Base-by-base conservation (phyloP, 2,888 invertebrate species). In the Clanis bilineata region DNA sequence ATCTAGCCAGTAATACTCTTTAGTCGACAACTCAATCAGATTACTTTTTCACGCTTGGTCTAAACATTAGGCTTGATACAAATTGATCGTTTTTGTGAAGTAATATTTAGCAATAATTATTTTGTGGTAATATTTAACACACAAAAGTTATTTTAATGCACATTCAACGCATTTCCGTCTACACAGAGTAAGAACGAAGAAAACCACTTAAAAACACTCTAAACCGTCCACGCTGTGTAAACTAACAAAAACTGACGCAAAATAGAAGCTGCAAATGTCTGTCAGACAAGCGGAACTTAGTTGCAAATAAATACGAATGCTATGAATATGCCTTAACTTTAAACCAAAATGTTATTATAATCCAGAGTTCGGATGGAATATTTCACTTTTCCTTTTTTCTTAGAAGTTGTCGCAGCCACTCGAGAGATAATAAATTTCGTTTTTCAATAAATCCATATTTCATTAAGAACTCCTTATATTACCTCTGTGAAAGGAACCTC, bases 401-500 rank as follows among this genome's bases (percentile, higher is more conserved):
- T 25, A 38, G 12, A 51, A 58, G 21, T 58, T 51, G 23, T 58
- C 32, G 38, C 23, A 25, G 38, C 47, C 25, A 47, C 45, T 58
- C 23, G 36, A 21, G 39, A 23, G 1, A 25, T 9, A 39, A 58
- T 22, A 58, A 51, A 39, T 39, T 51, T 32, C 32, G 32, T 51
- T 51, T 32, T 51, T 51, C 28, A 51, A 51, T 51, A 5, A 51
- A 32, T 3, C 28, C 51, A 51, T 51, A 32, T 51, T 51, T 51
- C 21, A 32, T 28, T 21, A 32, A 32, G 51, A 51, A 18, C 32
- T 47, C 25, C 47, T 51, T 18, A 51, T 51, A 51, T 51, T 28
- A 18, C 51, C 18, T 10, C 4, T 32, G 10, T 12, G 6, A 10
- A 18, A 32, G 10, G 32, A 7, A 28, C 10, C 18, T 32, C 12